Evolutionary conservation across 2,113 vertebrate species (phyloP), one percentile per base, ranked within the genome.

Genomic region (Clarias magur): DNA sequence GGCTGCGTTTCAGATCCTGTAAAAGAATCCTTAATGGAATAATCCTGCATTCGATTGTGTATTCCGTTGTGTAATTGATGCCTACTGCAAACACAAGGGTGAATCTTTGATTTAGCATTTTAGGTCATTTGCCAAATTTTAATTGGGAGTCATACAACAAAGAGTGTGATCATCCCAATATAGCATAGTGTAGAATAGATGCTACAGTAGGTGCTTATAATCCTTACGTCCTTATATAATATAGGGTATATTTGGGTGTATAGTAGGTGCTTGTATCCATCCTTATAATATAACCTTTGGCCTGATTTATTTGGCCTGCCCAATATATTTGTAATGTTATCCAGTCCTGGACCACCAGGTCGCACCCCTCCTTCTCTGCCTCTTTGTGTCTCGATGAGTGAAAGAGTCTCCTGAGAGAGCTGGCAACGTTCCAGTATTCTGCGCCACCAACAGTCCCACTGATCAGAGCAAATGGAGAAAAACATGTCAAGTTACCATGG

Each of bases 401-500:
- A 79, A 63, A 85, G 57, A 72, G 85, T 59, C 82, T 13, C 54
- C 82, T 56, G 68, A 82, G 60, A 38, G 72, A 88, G 84, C 62
- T 87, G 91, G 87, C 87, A 82, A 78, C 16, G 5, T 83, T 90
- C 91, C 89, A 91, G 83, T n/a, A 85, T 82, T 73, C 84, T 88
- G 86, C 70, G 23, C 70, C 54, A 53, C 56, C 85, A 89, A 89
- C 86, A 86, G 87, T 87, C 72, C 85, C 89, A 92, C 91, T 91
- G 89, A 92, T 91, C 92, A 88, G 83, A 85, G 88, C 68, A 88
- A 90, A 91, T 88, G 90, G 88, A 85, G 68, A 75, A 75, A 91
- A 88, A 92, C 85, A 85, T 89, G 89, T 89, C 87, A 88, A 59
- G 90, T 92, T 89, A 87, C 92, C 91, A 91, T 87, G 89, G 92